Evolutionary conservation across 2,888 invertebrate genomes (phyloP).

Genomic region (Melieria picta): DNA sequence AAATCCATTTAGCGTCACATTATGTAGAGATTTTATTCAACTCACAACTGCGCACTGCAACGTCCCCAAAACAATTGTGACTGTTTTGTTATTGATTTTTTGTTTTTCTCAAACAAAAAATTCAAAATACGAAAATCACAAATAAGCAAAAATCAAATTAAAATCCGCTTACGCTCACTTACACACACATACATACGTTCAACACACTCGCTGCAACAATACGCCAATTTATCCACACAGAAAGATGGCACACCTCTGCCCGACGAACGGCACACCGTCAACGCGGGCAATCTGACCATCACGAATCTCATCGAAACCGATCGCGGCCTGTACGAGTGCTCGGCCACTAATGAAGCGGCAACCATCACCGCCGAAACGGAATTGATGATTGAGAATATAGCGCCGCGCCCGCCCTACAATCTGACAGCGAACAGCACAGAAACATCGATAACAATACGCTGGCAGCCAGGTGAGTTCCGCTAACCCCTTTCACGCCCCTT

Average conservation of each 20-base stretch:
- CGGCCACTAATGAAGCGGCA: slow-evolving; percentile 87
- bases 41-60: too few species aligned
- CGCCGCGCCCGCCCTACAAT: slow-evolving; percentile 91
- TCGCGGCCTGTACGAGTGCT: slow-evolving; percentile 86
- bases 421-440: slow-evolving; percentile 79
- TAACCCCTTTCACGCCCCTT: background rate
- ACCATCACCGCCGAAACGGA: slow-evolving; percentile 84
- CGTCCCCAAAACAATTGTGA: too few species aligned
- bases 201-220: background rate
- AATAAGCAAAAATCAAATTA: too few species aligned
- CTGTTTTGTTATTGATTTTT: too few species aligned
- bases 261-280: slow-evolving; percentile 73
- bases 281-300: slow-evolving; percentile 85
- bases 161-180: too few species aligned
- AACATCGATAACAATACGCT: slow-evolving; percentile 79
- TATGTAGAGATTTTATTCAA: too few species aligned
- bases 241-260: slow-evolving; percentile 80
- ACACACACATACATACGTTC: background rate
- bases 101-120: too few species aligned
- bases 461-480: slow-evolving; percentile 75
- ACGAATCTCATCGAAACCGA: slow-evolving; percentile 83
- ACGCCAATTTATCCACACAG: slow-evolving; percentile 61
- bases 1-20: too few species aligned
- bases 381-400: slow-evolving; percentile 83
- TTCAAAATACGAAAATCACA: too few species aligned